Percentiles rank a stretch among this genome's conserved stretches.
These are phyloP conservation scores for Phaonia tiefii DNA, from an alignment of 2,888 invertebrate species.

Conservation along the genomic window DNA sequence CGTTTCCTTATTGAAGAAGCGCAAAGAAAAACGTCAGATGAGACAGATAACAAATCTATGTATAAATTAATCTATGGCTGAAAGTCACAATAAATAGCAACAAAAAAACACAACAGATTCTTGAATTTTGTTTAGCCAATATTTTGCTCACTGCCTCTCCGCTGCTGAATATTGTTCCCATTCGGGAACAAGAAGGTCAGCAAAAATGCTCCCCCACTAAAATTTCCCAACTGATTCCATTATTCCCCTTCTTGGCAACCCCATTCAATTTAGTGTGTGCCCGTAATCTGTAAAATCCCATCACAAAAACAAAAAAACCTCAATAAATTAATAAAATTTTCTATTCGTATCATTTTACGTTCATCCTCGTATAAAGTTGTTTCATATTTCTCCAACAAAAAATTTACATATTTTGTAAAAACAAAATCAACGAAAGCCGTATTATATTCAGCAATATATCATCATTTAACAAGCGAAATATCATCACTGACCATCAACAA, in stretches of 20 bases:
- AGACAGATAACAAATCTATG: no score
- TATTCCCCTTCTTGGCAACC: not conserved
- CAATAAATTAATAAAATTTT: conserved; percentile 2
- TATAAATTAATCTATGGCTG: no score
- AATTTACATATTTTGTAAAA: conserved; percentile 21
- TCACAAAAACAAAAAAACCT: not conserved
- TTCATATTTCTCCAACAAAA: conserved; percentile 3
- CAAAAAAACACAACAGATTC: no score
- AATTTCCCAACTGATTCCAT: not conserved
- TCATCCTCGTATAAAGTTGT: conserved; percentile 1
- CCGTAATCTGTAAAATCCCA: not conserved
- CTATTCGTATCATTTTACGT: conserved; percentile 21
- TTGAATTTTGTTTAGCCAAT: no score
- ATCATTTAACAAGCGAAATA: conserved; percentile 17
- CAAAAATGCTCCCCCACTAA: no score
- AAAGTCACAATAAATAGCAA: no score
- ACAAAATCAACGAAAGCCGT: conserved; percentile 5
- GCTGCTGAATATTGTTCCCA: no score
- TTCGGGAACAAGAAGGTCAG: no score
- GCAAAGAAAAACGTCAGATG: no score
- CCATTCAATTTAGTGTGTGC: not conserved
- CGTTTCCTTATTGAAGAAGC: no score
- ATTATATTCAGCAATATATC: conserved; percentile 4
- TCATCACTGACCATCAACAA: not conserved
- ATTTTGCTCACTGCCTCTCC: no score